These are phyloP conservation scores for Andrena hattorfiana DNA, from an alignment of 2,888 invertebrate genomes.

Conservation along the genomic window DNA sequence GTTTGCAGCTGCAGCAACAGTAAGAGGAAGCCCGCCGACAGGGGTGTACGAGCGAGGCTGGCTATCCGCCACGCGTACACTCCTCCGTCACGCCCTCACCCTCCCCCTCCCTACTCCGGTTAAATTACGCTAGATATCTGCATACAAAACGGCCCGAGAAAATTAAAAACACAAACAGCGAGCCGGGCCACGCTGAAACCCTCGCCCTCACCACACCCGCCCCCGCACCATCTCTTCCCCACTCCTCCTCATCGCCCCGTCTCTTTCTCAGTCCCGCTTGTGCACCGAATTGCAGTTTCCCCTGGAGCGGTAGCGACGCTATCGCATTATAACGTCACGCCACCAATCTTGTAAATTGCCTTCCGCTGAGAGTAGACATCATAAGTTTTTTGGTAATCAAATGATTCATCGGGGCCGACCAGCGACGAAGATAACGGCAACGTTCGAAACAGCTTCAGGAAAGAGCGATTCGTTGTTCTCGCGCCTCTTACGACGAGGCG, in stretches of 20 bases:
- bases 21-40: slow-evolving; percentile 47
- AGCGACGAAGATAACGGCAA: slow-evolving; percentile 38
- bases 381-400: slow-evolving; percentile 76
- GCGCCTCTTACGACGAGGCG: slow-evolving; percentile 14
- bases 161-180: slow-evolving; percentile 80
- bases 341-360: slow-evolving; percentile 78
- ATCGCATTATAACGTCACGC: slow-evolving; percentile 70
- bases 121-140: slow-evolving; percentile 80
- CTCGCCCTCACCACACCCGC: slow-evolving; percentile 29
- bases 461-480: slow-evolving; percentile 34
- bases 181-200: slow-evolving; percentile 34
- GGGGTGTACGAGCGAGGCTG: slow-evolving; percentile 56
- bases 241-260: neutral
- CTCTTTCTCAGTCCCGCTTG: slow-evolving; percentile 7
- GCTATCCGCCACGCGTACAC: slow-evolving; percentile 76
- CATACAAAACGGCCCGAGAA: slow-evolving; percentile 78
- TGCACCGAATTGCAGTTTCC: slow-evolving; percentile 45
- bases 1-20: slow-evolving; percentile 60
- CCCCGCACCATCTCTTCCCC: neutral
- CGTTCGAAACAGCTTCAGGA: slow-evolving; percentile 38
- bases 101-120: slow-evolving; percentile 55
- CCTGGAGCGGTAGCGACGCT: slow-evolving; percentile 62
- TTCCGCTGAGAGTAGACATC: slow-evolving; percentile 73
- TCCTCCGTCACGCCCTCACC: slow-evolving; percentile 59
- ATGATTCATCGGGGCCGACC: slow-evolving; percentile 71